Evolutionary conservation across 2,113 vertebrate genomes (phyloP).

Genomic region (Podarcis raffonei): DNA sequence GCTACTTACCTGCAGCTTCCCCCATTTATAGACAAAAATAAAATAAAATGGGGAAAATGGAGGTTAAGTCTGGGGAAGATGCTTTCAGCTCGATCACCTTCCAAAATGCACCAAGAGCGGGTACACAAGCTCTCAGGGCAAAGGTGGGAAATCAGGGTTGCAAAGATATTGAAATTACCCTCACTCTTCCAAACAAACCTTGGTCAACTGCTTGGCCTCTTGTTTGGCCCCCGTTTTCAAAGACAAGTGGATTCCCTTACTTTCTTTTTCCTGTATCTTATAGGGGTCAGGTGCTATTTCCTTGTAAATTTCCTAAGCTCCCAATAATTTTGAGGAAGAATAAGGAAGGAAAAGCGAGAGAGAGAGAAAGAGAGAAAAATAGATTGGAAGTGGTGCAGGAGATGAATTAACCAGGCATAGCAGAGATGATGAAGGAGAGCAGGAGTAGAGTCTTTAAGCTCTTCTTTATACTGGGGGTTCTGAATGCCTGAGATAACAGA

Average conservation of each 20-base stretch:
- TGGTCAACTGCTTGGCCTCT: not conserved
- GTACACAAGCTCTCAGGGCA: not conserved
- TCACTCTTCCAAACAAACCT: not conserved
- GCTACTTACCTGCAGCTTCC: not conserved
- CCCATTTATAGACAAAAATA: not conserved
- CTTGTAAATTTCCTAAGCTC: not conserved
- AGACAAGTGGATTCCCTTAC: not conserved
- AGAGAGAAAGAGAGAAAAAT: not conserved
- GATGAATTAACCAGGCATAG: not conserved
- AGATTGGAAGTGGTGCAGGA: not conserved
- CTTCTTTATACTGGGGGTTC: not conserved
- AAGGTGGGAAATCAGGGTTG: not conserved
- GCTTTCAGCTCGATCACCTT: not conserved
- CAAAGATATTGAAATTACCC: not conserved
- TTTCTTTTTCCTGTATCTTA: not conserved
- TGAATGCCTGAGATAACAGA: conserved; percentile 21
- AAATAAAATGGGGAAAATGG: not conserved
- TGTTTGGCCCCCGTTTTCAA: not conserved
- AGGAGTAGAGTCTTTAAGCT: not conserved
- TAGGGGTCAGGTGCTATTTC: not conserved
- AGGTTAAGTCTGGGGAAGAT: not conserved
- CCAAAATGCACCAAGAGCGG: not conserved
- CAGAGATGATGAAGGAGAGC: not conserved
- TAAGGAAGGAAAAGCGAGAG: not conserved
- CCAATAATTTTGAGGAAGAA: not conserved